Percentiles rank a stretch among this genome's conserved stretches.
phyloP scores from a whole-genome alignment of 1,140 invertebrate species.

The Drosophila paulistorum region DNA sequence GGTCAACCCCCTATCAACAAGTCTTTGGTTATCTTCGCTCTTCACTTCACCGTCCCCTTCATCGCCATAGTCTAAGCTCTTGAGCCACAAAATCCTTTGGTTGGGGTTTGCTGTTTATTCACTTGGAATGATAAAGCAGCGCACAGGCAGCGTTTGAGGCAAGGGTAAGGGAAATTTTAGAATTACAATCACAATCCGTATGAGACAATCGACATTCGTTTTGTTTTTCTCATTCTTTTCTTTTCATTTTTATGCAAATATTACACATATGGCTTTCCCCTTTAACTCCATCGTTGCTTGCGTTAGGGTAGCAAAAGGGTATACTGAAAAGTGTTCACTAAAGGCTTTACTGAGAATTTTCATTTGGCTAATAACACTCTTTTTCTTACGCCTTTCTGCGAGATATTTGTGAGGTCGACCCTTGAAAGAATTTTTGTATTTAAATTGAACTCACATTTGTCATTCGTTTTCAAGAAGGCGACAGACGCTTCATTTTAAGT shows the following conservation, averaged over 20 bases:
- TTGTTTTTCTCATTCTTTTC: conserved; percentile 20
- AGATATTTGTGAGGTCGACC: neutral
- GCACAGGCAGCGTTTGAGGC: neutral
- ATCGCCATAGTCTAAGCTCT: conserved; percentile 40
- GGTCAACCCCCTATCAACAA: conserved; percentile 74
- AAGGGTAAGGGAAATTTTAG: neutral
- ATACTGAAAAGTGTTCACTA: neutral
- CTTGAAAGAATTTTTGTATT: neutral
- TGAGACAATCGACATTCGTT: conserved; percentile 43
- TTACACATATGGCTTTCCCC: conserved; percentile 34
- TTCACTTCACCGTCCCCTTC: neutral
- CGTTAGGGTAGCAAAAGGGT: neutral
- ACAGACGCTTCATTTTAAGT: neutral
- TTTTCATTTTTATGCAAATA: conserved; percentile 66
- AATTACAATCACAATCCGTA: conserved; percentile 44
- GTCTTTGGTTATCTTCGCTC: conserved; percentile 31
- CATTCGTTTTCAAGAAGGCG: neutral
- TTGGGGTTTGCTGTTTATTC: conserved; percentile 40
- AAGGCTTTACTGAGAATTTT: neutral
- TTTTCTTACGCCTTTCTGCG: neutral
- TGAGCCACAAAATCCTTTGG: conserved; percentile 66
- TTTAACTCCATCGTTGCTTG: conserved; percentile 5
- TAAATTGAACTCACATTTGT: conserved; percentile 2
- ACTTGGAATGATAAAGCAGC: conserved; percentile 21
- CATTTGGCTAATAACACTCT: neutral